These are phyloP conservation scores for Zaprionus ghesquierei DNA, from an alignment of 1,140 invertebrate genomes.

Conservation along the genomic window DNA sequence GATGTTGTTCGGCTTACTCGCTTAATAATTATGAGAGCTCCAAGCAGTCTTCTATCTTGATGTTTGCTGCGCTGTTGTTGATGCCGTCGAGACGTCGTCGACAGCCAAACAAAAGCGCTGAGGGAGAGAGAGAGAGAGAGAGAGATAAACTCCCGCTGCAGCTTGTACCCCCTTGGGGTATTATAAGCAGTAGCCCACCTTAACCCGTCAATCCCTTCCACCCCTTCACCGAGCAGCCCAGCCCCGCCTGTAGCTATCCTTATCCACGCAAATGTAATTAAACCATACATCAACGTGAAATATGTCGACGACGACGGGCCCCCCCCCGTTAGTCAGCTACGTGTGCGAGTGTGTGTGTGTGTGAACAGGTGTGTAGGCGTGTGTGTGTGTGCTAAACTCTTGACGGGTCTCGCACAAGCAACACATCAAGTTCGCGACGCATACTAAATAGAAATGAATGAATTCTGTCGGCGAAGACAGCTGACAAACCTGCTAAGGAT, in stretches of 20 bases:
- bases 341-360: background rate
- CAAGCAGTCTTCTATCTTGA: constrained; percentile 49
- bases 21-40: constrained; percentile 69
- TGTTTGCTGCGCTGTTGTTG: constrained; percentile 38
- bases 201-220: background rate
- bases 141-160: background rate
- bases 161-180: background rate
- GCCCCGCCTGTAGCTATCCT: background rate
- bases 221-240: background rate
- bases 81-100: constrained; percentile 44
- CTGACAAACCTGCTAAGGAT: constrained; percentile 17
- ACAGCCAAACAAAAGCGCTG: constrained; percentile 72
- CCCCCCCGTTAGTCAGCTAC: constrained; percentile 31
- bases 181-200: background rate
- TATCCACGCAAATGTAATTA: constrained; percentile 78
- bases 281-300: constrained; percentile 81
- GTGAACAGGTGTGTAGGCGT: background rate
- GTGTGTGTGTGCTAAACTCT: constrained; percentile 20
- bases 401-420: background rate
- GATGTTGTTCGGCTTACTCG: constrained; percentile 2
- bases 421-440: constrained; percentile 32
- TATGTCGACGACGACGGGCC: constrained; percentile 63
- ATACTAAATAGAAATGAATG: constrained; percentile 33
- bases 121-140: constrained; percentile 9
- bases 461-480: constrained; percentile 21